phyloP scores from a whole-genome alignment of 1,140 invertebrate genomes.

The Drosophila oshimai region DNA sequence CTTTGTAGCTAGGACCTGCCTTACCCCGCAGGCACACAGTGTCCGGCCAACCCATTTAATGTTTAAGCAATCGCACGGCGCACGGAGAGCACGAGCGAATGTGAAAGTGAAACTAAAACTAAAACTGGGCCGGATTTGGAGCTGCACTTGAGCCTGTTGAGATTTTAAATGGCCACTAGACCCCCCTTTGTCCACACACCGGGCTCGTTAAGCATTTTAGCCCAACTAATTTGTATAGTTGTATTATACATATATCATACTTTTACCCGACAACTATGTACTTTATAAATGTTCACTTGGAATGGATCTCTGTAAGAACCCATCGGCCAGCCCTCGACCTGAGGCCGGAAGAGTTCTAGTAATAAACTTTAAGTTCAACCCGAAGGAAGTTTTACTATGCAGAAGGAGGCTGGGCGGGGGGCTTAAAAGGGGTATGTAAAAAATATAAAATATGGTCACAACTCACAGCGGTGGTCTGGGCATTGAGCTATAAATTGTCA shows the following conservation, averaged over 20 bases:
- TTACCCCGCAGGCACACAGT: constrained; percentile 34
- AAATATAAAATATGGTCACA: constrained; percentile 27
- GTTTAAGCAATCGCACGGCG: constrained; percentile 31
- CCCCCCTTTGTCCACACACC: constrained; percentile 1
- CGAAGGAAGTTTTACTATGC: constrained; percentile 14
- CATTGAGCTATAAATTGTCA: constrained; percentile 33
- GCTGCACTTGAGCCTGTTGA: constrained; percentile 24
- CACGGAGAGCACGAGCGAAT: constrained; percentile 1
- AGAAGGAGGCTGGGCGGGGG: neutral
- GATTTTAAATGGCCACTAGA: constrained; percentile 1
- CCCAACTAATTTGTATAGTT: constrained; percentile 15
- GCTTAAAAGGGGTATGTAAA: neutral
- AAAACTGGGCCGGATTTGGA: constrained; percentile 4
- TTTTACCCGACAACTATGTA: constrained; percentile 11
- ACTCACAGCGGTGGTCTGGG: neutral
- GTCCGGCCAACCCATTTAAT: constrained; percentile 54
- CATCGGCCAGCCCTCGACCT: constrained; percentile 11
- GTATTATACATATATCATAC: constrained; percentile 20
- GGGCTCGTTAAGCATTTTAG: constrained; percentile 2
- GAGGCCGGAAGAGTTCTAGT: constrained; percentile 9
- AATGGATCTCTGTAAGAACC: constrained; percentile 34
- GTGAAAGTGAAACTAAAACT: constrained; percentile 29
- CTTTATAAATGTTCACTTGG: constrained; percentile 38
- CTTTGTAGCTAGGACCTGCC: constrained; percentile 24
- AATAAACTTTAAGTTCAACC: constrained; percentile 36